Base-by-base conservation (phyloP, 2,113 vertebrate species). In the Dicrurus megarhynchus region DNA sequence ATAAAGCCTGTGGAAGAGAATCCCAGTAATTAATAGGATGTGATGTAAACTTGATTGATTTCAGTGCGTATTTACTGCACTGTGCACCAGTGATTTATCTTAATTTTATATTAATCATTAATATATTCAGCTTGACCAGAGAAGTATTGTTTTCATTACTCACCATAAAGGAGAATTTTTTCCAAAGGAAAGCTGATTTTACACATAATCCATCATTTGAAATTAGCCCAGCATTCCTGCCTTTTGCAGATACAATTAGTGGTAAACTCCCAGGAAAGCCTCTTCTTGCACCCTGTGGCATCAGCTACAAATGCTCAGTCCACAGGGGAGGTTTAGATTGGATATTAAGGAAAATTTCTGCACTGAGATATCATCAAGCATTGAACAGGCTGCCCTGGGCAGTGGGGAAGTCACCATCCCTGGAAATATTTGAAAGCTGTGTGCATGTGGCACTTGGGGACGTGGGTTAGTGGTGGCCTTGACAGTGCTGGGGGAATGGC, bases 51-150 rank as follows among this genome's bases (percentile, higher is more conserved):
- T 37, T 91, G 75, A 93, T 52, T 65, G 75, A 94, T 95, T 97
- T 85, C 44, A 81, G 59, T 77, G 39, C 26, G 42, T 20, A 83
- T 81, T 94, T 88, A 30, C 35, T 80, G 11, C 24, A 39, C 11
- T 93, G 73, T 79, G 91, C 93, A 84, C 67, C 78, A 87, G 84
- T 59, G 10, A 94, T 85, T 69, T 85, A 87, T 93, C 81, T 92
- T 95, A 71, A 93, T 94, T 97, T 95, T 74, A 24, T 39, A 91
- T 93, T 77, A 70, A 63, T 50, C 70, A 90, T 91, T 84, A 78
- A 86, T 76, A 64, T 39, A 81, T 65, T 82, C 80, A 75, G n/a
- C 52, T 60, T 42, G 57, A 76, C 60, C 69, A 82, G 52, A 39
- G 70, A 86, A 74, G 11, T 79, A 27, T 59, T 65, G 32, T 44